A percentile compares a stretch with the other conserved stretches of the same genome.
phyloP scores from a whole-genome alignment of 2,113 vertebrate genomes.

The Microtus richardsoni region DNA sequence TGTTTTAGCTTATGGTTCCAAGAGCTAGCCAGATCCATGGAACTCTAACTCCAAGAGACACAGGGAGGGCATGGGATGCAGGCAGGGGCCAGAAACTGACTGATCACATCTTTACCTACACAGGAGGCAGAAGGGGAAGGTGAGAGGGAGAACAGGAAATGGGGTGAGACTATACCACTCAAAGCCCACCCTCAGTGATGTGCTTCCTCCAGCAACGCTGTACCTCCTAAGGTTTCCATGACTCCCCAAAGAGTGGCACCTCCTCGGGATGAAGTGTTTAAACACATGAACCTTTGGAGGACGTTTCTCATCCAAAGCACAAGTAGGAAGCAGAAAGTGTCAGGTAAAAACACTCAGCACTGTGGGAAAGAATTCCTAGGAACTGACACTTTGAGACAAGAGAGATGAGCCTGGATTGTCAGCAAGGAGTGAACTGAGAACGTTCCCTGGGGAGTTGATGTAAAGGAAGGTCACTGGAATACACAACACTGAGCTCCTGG shows the following conservation, averaged over 20 bases:
- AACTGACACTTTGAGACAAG: background rate
- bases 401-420: background rate
- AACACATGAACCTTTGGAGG: too few species aligned
- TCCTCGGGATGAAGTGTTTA: background rate
- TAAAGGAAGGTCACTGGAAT: background rate
- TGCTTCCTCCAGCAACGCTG: background rate
- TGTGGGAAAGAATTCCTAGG: background rate
- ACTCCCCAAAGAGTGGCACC: background rate
- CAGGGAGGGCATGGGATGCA: background rate
- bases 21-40: too few species aligned
- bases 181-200: background rate
- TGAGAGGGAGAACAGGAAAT: background rate
- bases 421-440: background rate
- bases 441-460: background rate
- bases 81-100: background rate
- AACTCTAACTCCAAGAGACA: background rate
- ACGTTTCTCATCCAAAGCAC: background rate
- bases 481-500: background rate
- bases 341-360: background rate
- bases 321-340: background rate
- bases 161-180: background rate
- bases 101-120: background rate
- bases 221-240: background rate
- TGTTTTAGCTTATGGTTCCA: background rate
- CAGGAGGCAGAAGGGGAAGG: background rate